Percentiles rank a stretch among this genome's conserved stretches.
These are phyloP conservation scores for Platysteira castanea DNA, from an alignment of 2,113 vertebrate species.

Conservation along the genomic window DNA sequence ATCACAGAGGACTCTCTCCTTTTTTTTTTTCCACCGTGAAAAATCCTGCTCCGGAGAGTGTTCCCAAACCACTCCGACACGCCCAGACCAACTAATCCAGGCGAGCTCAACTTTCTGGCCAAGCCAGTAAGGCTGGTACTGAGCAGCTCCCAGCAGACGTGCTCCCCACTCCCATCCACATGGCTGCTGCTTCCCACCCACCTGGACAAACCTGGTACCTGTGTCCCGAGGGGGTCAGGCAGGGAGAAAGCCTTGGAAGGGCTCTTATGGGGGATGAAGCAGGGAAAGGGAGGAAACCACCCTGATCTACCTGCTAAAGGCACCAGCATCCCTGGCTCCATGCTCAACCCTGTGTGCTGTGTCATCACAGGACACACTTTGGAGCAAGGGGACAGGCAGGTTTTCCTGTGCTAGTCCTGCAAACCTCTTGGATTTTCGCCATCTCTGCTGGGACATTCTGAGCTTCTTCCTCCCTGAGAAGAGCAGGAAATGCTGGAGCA, in stretches of 20 bases:
- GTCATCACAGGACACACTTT: neutral
- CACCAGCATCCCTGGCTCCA: neutral
- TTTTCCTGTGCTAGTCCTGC: neutral
- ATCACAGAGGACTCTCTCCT: neutral
- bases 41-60: neutral
- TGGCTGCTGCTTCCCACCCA: neutral
- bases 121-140: conserved; percentile 8
- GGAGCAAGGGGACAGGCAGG: neutral
- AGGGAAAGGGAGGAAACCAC: neutral
- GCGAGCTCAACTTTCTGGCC: conserved; percentile 45
- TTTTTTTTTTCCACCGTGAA: neutral
- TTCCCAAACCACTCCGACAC: conserved; percentile 50
- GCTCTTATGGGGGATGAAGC: neutral
- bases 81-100: conserved; percentile 52
- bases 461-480: neutral
- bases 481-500: neutral
- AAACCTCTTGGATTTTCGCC: neutral
- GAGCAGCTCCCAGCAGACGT: conserved; percentile 16
- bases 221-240: accelerated
- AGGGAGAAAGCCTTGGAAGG: neutral
- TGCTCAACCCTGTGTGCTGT: neutral
- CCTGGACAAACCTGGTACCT: neutral
- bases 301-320: neutral
- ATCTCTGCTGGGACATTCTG: neutral
- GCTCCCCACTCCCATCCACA: neutral